Percentiles rank a stretch among this genome's conserved stretches.
phyloP scores from a whole-genome alignment of 2,797 vertebrate species.

The Phrynocephalus forsythii region DNA sequence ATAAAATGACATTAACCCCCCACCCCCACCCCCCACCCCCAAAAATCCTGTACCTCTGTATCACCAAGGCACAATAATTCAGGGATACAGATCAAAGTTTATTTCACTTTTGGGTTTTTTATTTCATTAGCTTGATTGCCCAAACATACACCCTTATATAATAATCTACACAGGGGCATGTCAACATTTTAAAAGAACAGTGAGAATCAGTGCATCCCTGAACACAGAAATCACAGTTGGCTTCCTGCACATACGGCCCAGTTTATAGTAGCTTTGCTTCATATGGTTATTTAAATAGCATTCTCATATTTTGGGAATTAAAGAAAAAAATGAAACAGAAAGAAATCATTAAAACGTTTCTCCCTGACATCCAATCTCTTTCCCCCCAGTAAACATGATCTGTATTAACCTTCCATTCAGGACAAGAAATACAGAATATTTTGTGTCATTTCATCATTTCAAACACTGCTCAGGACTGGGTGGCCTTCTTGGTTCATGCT shows the following conservation, averaged over 20 bases:
- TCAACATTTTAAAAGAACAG: not conserved
- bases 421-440: not conserved
- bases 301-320: not conserved
- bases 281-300: not conserved
- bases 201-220: not conserved
- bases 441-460: not conserved
- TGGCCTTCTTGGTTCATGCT: not conserved
- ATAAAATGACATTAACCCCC: not conserved
- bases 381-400: not conserved
- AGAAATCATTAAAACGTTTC: too few relatives aligned
- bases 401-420: not conserved
- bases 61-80: not conserved
- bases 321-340: not conserved
- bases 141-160: too few relatives aligned
- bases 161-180: not conserved
- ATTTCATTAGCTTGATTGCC: too few relatives aligned
- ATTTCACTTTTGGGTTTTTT: not conserved
- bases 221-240: not conserved
- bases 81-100: not conserved
- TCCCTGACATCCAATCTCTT: not conserved
- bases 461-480: not conserved
- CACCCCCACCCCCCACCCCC: too few relatives aligned
- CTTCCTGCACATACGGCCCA: not conserved
- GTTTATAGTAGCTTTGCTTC: not conserved
- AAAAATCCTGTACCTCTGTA: not conserved